A percentile compares a stretch with the other conserved stretches of the same genome.
Conservation (phyloP, 2,113 vertebrate species). For the Danionella cerebrum region DNA sequence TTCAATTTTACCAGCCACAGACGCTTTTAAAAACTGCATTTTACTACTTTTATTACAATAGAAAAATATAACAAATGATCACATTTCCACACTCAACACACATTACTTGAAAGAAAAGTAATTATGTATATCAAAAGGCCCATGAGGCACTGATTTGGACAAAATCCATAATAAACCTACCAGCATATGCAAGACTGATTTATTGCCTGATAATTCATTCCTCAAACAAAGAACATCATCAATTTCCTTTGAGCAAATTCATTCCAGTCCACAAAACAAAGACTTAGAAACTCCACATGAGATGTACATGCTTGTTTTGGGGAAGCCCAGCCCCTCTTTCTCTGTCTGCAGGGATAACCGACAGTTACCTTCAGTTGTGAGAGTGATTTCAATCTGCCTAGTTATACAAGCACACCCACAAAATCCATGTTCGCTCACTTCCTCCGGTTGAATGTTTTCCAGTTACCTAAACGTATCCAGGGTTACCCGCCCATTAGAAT, state of each 20-base stretch:
- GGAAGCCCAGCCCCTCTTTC: slow-evolving; percentile 23
- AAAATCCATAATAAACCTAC: too few species aligned
- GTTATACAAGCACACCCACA: slow-evolving; percentile 56
- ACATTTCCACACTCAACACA: too few species aligned
- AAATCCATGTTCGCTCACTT: slow-evolving; percentile 62
- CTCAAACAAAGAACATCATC: not conserved
- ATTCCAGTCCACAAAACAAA: slow-evolving; percentile 23
- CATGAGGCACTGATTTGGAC: too few species aligned
- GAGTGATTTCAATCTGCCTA: slow-evolving; percentile 55
- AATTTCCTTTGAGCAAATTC: slow-evolving; percentile 3
- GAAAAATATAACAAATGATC: too few species aligned
- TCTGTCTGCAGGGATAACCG: slow-evolving; percentile 42
- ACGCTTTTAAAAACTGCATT: too few species aligned
- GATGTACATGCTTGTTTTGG: slow-evolving; percentile 10
- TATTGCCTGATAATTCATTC: too few species aligned
- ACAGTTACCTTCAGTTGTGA: slow-evolving; percentile 50
- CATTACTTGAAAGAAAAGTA: too few species aligned
- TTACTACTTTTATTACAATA: too few species aligned
- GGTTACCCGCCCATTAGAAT: slow-evolving; percentile 76
- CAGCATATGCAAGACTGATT: not conserved
- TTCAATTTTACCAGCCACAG: too few species aligned
- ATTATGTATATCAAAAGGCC: too few species aligned
- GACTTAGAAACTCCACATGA: slow-evolving; percentile 14
- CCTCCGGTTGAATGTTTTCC: slow-evolving; percentile 76
- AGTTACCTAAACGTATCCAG: slow-evolving; percentile 84